A percentile compares a stretch with the other conserved stretches of the same genome.
phyloP scores from a whole-genome alignment of 2,797 vertebrate genomes.

The Geotrypetes seraphini region DNA sequence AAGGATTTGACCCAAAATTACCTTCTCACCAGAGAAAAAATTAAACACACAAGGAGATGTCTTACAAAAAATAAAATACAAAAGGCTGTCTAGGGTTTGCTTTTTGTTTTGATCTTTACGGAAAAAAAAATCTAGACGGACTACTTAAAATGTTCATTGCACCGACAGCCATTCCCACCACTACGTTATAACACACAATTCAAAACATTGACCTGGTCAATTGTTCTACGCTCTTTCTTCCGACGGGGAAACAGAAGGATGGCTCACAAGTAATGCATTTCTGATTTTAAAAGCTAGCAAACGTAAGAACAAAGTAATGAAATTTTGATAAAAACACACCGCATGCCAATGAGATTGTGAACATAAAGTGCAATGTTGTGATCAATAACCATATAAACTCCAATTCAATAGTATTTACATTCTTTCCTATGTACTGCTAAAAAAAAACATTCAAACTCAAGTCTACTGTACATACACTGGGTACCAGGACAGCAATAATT shows the following conservation, averaged over 20 bases:
- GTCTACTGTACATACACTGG: conserved; percentile 5
- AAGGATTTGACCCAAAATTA: too few species aligned
- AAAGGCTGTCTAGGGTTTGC: too few species aligned
- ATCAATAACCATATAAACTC: conserved; percentile 13
- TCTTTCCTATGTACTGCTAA: not conserved
- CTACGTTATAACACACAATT: conserved; percentile 29
- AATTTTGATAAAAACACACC: conserved; percentile 20
- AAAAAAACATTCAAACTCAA: not conserved
- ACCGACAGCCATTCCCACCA: conserved; percentile 22
- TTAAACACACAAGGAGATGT: too few species aligned
- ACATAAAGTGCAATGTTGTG: conserved; percentile 35
- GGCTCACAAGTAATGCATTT: conserved; percentile 24
- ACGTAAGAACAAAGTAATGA: conserved; percentile 2
- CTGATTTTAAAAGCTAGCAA: conserved; percentile 28
- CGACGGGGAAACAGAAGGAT: conserved; percentile 3
- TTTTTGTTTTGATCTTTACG: too few species aligned
- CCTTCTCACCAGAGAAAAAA: too few species aligned
- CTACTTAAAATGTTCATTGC: conserved; percentile 11
- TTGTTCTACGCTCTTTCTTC: conserved; percentile 41
- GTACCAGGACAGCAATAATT: too few species aligned
- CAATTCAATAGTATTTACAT: conserved; percentile 8
- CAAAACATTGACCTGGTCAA: conserved; percentile 29
- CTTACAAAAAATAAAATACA: too few species aligned
- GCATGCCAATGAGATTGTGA: conserved; percentile 12
- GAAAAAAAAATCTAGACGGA: too few species aligned